phyloP scores from a whole-genome alignment of 2,888 invertebrate species.

The Trissolcus japonicus region DNA sequence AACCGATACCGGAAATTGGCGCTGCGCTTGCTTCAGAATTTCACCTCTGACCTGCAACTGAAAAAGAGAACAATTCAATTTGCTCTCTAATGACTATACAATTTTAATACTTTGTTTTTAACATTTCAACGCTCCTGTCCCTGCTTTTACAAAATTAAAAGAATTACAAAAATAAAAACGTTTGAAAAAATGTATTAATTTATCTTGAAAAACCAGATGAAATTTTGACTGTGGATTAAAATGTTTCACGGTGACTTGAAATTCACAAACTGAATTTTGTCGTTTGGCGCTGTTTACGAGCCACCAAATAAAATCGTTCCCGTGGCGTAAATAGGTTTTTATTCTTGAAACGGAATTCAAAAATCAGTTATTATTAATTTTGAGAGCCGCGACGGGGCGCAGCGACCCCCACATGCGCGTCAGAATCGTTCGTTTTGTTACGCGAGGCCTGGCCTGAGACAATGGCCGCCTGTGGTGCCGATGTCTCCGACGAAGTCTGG shows the following conservation, averaged over 20 bases:
- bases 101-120: too few species aligned
- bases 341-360: slow-evolving; percentile 43
- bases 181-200: too few species aligned
- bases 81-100: too few species aligned
- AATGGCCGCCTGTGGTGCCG: slow-evolving; percentile 74
- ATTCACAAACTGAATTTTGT: slow-evolving; percentile 6
- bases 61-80: slow-evolving; percentile 16
- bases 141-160: too few species aligned
- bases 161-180: background rate
- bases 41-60: slow-evolving; percentile 34
- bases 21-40: slow-evolving; percentile 22
- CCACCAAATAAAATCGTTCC: slow-evolving; percentile 42
- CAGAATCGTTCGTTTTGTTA: slow-evolving; percentile 60
- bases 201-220: too few species aligned
- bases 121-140: too few species aligned
- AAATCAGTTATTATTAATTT: slow-evolving; percentile 68
- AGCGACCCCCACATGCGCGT: slow-evolving; percentile 70
- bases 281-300: slow-evolving; percentile 1
- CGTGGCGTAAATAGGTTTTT: slow-evolving; percentile 22
- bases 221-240: background rate
- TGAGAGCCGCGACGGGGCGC: slow-evolving; percentile 65
- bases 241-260: too few species aligned
- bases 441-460: slow-evolving; percentile 68
- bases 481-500: slow-evolving; percentile 74
- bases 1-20: slow-evolving; percentile 57